Conservation (phyloP, 2,888 invertebrate species). For the Pseudococcus jackbeardsleyi region DNA sequence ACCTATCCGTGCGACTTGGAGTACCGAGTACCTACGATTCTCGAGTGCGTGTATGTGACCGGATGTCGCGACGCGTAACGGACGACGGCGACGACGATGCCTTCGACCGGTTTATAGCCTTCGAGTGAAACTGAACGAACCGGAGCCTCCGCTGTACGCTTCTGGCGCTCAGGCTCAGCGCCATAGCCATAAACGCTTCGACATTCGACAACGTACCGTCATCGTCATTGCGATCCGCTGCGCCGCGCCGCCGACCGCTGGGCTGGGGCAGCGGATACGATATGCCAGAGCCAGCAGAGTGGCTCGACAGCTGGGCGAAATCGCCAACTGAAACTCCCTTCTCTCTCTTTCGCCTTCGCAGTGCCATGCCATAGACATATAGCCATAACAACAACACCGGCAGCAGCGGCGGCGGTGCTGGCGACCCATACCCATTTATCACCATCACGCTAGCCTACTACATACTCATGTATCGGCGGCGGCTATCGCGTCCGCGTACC, state of each 20-base stretch:
- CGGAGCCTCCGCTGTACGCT: not conserved
- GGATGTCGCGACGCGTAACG: constrained; percentile 61
- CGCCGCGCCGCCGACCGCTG: too few species aligned
- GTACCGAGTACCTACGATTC: not conserved
- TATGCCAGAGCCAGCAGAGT: not conserved
- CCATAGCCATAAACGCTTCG: too few species aligned
- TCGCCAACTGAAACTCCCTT: not conserved
- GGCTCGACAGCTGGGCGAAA: constrained; percentile 46
- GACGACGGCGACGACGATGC: constrained; percentile 57
- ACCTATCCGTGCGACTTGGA: not conserved
- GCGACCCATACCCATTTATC: constrained; percentile 22
- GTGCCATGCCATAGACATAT: not conserved
- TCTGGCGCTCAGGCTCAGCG: not conserved
- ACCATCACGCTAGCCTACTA: constrained; percentile 2
- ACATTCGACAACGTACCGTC: too few species aligned
- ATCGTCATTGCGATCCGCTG: too few species aligned
- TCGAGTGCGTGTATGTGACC: constrained; percentile 46
- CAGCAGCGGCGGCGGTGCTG: not conserved
- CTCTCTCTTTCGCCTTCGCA: not conserved
- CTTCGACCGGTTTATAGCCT: constrained; percentile 58
- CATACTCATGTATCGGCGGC: not conserved
- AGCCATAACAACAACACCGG: not conserved
- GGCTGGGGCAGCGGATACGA: not conserved
- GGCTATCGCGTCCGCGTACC: not conserved
- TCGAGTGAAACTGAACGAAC: constrained; percentile 32